Evolutionary conservation across 2,797 vertebrate genomes (phyloP).

Genomic region (Taeniopygia guttata): DNA sequence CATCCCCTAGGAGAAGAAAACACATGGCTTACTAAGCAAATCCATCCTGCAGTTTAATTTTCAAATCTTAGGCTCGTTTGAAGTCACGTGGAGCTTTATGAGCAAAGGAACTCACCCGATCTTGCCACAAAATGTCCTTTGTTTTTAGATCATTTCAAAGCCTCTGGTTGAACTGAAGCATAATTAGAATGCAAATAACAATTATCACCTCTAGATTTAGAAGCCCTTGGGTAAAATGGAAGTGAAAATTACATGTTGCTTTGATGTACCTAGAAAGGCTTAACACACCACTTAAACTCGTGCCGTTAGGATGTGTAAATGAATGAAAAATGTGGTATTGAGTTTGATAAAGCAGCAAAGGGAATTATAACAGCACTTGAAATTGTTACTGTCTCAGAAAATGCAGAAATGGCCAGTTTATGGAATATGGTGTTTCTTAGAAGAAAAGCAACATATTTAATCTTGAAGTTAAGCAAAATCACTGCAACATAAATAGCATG

Average conservation of each 20-base stretch:
- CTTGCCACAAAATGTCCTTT: not conserved
- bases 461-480: not conserved
- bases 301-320: not conserved
- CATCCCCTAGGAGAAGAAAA: slow-evolving; percentile 82
- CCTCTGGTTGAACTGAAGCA: not conserved
- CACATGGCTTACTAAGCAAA: not conserved
- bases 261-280: not conserved
- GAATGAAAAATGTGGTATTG: not conserved
- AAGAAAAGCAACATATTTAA: not conserved
- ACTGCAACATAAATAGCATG: not conserved
- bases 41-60: not conserved
- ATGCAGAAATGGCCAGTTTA: not conserved
- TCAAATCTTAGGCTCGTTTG: not conserved
- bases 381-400: not conserved
- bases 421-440: not conserved
- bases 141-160: slow-evolving; percentile 20
- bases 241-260: slow-evolving; percentile 50
- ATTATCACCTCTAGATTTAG: slow-evolving; percentile 54
- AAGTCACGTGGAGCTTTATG: not conserved
- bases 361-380: not conserved
- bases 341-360: not conserved
- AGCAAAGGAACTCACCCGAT: not conserved
- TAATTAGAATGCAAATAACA: slow-evolving; percentile 29
- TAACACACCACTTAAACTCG: not conserved
- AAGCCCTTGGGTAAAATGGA: slow-evolving; percentile 10